Base-by-base conservation (phyloP, 1,140 invertebrate species). In the Marisa cornuarietis region DNA sequence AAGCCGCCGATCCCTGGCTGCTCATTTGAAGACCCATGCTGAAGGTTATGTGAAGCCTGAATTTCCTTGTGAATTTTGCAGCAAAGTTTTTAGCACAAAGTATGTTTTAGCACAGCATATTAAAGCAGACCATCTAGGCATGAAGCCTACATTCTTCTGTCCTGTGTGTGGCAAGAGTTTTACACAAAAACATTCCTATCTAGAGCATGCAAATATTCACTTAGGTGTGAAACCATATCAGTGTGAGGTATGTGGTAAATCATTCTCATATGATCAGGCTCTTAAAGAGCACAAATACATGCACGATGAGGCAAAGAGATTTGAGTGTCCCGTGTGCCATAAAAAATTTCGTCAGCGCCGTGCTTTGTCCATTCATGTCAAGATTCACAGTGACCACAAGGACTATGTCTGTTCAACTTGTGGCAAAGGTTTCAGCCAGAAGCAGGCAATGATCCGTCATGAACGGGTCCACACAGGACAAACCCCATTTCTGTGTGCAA, bases 351-450 rank as follows among this genome's bases (percentile, higher is more conserved):
- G 83, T 22, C 87, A 88, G 71, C 80, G 82, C 9, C 85, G 86
- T 42, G 86, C 84, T 71, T 76, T 90, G 14, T 66, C 82, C 14
- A 86, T 87, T 71, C 89, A 90, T 76, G 74, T 84, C 66, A 87
- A 86, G 76, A 85, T 89, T 68, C 89, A 90, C 79, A 85, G 87
- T 74, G 82, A 84, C 22, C 79, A 76, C 6, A 87, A 85, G 73
- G 86, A 85, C 75, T 87, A 87, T 81, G 82, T 86, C 8, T 90
- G 89, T 81, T 81, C 79, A 52, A 76, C 81, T 8, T 91, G 90
- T 82, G 87, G 87, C 22, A 87, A 88, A 83, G 86, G 86, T 13
- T 91, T 90, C 81, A 88, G 86, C 22, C 89, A 90, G 72, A 87
- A 86, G 73, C 86, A 88, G 75, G 86, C 87, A 8, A 66, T 91